phyloP scores from a whole-genome alignment of 2,113 vertebrate genomes.

The Pteropus alecto region DNA sequence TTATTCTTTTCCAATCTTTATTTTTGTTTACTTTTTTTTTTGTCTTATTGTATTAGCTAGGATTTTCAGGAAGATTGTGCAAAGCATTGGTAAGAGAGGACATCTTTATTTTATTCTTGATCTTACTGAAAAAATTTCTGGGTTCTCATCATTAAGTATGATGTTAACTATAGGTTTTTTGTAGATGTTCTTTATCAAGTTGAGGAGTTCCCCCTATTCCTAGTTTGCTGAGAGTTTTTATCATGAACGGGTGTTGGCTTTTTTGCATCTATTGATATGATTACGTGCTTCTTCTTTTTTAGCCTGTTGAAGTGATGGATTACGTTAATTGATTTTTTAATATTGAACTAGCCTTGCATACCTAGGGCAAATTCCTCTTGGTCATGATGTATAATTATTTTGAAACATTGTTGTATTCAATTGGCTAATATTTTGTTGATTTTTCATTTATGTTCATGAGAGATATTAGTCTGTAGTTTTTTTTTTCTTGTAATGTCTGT shows the following conservation, averaged over 20 bases:
- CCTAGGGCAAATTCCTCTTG: not conserved
- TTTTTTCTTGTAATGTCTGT: not conserved
- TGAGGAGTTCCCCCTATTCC: not conserved
- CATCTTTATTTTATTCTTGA: not conserved
- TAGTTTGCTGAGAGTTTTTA: not conserved
- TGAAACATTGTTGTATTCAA: not conserved
- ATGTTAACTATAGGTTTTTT: not conserved
- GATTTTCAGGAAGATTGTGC: not conserved
- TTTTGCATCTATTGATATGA: not conserved
- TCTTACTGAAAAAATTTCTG: not conserved
- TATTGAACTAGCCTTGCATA: not conserved
- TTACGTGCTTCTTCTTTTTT: not conserved
- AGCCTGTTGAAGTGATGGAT: not conserved
- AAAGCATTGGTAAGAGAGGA: not conserved
- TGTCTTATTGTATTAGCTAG: not conserved
- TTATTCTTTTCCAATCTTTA: not conserved
- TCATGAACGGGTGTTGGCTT: not conserved
- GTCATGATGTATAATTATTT: not conserved
- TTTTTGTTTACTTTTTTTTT: not conserved
- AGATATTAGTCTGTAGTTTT: not conserved
- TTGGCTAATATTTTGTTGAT: not conserved
- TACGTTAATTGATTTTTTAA: not conserved
- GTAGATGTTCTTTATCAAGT: not conserved
- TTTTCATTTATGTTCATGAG: not conserved
- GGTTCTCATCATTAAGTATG: not conserved